These are phyloP conservation scores for Scaptomyza pallida DNA, from an alignment of 1,140 invertebrate genomes.

Conservation along the genomic window DNA sequence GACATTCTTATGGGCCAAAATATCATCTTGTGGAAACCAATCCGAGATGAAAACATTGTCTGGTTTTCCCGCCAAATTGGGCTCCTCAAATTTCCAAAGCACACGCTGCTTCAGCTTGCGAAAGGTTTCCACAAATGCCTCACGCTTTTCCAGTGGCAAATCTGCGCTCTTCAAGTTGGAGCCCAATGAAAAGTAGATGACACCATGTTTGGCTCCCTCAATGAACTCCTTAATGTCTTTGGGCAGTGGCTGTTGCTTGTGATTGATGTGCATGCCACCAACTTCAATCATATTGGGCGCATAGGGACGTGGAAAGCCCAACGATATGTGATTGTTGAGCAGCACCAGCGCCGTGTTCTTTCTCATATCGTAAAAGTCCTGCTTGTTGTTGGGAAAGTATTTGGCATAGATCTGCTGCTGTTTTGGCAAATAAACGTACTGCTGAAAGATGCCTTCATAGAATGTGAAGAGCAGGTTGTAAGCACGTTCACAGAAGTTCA, in stretches of 20 bases:
- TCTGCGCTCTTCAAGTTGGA: conserved; percentile 86
- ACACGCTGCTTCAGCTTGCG: conserved; percentile 86
- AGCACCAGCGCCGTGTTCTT: conserved; percentile 85
- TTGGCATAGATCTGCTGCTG: conserved; percentile 82
- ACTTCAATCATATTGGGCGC: conserved; percentile 86
- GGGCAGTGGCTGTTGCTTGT: conserved; percentile 79
- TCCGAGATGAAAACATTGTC: conserved; percentile 87
- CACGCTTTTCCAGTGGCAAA: conserved; percentile 85
- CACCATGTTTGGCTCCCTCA: conserved; percentile 85
- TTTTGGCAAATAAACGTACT: conserved; percentile 56
- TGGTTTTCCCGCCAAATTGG: conserved; percentile 85
- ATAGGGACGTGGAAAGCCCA: conserved; percentile 85
- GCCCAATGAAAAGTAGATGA: conserved; percentile 87
- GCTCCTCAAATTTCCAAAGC: conserved; percentile 89
- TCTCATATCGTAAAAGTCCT: conserved; percentile 64
- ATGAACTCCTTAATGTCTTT: conserved; percentile 85
- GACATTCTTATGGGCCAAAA: conserved; percentile 89
- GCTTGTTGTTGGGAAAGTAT: conserved; percentile 76
- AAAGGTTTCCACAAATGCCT: conserved; percentile 86
- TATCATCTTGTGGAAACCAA: conserved; percentile 90
- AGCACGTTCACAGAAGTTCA: conserved; percentile 84
- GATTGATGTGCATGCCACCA: conserved; percentile 86
- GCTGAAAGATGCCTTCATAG: conserved; percentile 58
- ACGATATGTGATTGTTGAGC: conserved; percentile 85
- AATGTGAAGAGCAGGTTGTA: conserved; percentile 76